A percentile compares a stretch with the other conserved stretches of the same genome.
These are phyloP conservation scores for Spea multiplicata DNA, from an alignment of 2,113 vertebrate species.

Conservation along the genomic window DNA sequence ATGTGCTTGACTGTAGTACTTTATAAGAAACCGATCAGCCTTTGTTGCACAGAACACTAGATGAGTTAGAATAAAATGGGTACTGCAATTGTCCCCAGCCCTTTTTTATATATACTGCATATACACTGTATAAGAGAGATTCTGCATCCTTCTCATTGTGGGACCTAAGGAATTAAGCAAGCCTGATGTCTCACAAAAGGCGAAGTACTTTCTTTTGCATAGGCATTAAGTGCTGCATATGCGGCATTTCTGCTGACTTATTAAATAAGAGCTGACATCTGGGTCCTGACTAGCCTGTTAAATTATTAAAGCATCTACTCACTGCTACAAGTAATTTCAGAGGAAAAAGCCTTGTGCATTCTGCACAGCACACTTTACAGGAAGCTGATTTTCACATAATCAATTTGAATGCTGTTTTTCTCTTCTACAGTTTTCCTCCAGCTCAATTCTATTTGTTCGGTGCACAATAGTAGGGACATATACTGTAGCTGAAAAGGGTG, in stretches of 20 bases:
- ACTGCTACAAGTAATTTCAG: conserved; percentile 23
- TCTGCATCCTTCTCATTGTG: neutral
- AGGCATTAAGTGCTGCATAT: conserved; percentile 56
- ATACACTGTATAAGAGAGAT: neutral
- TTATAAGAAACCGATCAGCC: neutral
- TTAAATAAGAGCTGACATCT: conserved; percentile 61
- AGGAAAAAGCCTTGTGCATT: conserved; percentile 19
- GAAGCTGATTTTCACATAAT: conserved; percentile 28
- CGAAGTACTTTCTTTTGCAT: conserved; percentile 54
- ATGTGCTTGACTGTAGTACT: neutral
- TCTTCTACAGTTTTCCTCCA: neutral
- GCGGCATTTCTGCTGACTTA: conserved; percentile 57
- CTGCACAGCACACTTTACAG: conserved; percentile 6
- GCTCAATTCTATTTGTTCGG: no score
- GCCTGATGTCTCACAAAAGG: neutral
- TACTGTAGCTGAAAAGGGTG: no score
- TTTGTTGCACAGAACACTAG: neutral
- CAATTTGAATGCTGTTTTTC: conserved; percentile 2
- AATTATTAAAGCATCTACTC: conserved; percentile 59
- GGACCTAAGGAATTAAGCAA: neutral
- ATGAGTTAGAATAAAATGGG: no score
- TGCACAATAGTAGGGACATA: no score
- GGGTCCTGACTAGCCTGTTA: conserved; percentile 53
- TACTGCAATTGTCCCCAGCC: no score
- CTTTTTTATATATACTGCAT: no score